Percentiles rank a stretch among this genome's conserved stretches.
These are phyloP conservation scores for Eucera pruinosa DNA, from an alignment of 2,888 invertebrate species.

Conservation along the genomic window DNA sequence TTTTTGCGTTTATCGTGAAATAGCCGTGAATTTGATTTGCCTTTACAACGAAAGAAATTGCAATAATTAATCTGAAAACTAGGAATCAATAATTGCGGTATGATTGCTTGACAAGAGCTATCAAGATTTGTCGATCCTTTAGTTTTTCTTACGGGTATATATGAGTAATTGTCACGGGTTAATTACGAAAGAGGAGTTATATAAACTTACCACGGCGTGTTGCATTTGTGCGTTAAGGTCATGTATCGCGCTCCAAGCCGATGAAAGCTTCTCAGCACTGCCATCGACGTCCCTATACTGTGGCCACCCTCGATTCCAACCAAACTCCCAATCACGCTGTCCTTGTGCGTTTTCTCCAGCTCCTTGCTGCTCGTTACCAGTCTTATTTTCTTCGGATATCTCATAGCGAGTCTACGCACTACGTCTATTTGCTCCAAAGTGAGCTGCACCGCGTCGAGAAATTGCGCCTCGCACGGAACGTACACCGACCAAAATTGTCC, in stretches of 20 bases:
- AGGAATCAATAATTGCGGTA: no score
- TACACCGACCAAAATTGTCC: conserved; percentile 85
- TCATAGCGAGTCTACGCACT: conserved; percentile 86
- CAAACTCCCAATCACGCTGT: conserved; percentile 87
- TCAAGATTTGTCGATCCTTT: no score
- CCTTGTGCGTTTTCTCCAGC: conserved; percentile 87
- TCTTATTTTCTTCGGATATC: conserved; percentile 85
- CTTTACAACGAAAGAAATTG: no score
- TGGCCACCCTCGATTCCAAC: conserved; percentile 89
- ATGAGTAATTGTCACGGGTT: no score
- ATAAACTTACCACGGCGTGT: conserved; percentile 87
- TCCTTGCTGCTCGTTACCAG: conserved; percentile 86
- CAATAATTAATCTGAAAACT: no score
- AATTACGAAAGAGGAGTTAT: no score
- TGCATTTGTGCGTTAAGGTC: conserved; percentile 89
- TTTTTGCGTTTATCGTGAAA: no score
- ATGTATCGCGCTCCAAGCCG: conserved; percentile 88
- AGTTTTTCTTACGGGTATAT: no score
- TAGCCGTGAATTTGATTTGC: no score
- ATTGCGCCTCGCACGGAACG: conserved; percentile 88
- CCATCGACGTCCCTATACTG: conserved; percentile 88
- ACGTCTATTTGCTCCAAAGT: conserved; percentile 89
- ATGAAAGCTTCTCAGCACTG: conserved; percentile 88
- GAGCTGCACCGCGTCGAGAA: conserved; percentile 88
- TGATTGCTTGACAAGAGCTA: no score